Evolutionary conservation across 2,888 invertebrate species (phyloP).

Genomic region (Epiblema foenella): DNA sequence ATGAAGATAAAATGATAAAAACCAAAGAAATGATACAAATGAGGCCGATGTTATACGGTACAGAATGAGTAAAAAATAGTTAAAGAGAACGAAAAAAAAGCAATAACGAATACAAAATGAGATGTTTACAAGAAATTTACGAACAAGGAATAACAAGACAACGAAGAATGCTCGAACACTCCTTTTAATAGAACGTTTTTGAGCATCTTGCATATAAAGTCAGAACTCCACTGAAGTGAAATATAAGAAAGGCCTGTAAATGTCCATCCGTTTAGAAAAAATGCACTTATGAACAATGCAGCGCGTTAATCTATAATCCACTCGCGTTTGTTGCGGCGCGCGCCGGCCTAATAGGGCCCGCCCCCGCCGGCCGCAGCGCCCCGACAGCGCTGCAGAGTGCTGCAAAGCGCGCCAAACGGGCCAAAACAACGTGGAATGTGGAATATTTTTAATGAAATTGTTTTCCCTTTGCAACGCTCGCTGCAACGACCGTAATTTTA

Average conservation of each 20-base stretch:
- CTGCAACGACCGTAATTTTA: constrained; percentile 55
- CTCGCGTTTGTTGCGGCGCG: constrained; percentile 51
- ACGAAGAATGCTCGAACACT: too few species aligned
- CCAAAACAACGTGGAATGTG: constrained; percentile 50
- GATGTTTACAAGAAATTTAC: too few species aligned
- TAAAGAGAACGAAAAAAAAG: too few species aligned
- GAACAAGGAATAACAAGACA: background rate
- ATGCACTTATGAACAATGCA: constrained; percentile 35
- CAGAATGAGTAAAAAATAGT: too few species aligned
- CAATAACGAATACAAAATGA: background rate
- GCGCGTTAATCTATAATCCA: constrained; percentile 59
- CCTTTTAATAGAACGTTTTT: background rate
- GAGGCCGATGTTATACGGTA: too few species aligned
- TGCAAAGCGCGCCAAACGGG: constrained; percentile 45
- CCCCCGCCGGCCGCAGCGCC: too few species aligned
- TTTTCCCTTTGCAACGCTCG: constrained; percentile 51
- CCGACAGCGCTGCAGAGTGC: constrained; percentile 1
- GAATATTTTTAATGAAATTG: constrained; percentile 67
- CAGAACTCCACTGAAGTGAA: background rate
- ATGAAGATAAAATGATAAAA: too few species aligned
- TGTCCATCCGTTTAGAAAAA: constrained; percentile 27
- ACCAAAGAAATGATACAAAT: too few species aligned
- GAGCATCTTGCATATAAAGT: background rate
- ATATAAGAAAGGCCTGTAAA: constrained; percentile 15
- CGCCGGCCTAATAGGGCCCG: constrained; percentile 19